These are phyloP conservation scores for Lithophane leautieri DNA, from an alignment of 2,888 invertebrate species.

Conservation along the genomic window DNA sequence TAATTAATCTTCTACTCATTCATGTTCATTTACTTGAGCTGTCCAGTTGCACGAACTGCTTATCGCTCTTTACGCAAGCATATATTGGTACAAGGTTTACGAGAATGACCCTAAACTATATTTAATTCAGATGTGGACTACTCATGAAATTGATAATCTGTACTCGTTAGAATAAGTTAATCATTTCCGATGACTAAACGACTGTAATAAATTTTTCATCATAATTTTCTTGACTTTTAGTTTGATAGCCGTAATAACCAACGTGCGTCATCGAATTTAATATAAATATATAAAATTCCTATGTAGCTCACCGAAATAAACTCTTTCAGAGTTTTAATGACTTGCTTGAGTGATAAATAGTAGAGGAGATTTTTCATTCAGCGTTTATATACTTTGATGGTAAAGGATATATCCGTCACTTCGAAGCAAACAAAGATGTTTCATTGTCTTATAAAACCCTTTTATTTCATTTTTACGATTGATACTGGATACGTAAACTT, in stretches of 20 bases:
- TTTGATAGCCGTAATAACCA: conserved; percentile 73
- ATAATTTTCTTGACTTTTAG: conserved; percentile 74
- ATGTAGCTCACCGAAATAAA: conserved; percentile 78
- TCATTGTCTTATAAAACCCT: conserved; percentile 38
- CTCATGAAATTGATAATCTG: conserved; percentile 31
- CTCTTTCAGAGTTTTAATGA: conserved; percentile 77
- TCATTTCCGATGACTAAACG: conserved; percentile 68
- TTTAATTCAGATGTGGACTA: conserved; percentile 39
- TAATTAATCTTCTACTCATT: conserved; percentile 49
- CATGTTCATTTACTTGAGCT: conserved; percentile 62
- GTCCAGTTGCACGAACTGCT: conserved; percentile 35
- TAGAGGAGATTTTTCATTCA: conserved; percentile 67
- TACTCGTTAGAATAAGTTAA: conserved; percentile 32
- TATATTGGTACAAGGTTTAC: conserved; percentile 51
- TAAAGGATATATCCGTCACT: conserved; percentile 50
- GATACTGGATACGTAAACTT: conserved; percentile 22
- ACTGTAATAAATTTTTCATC: conserved; percentile 77
- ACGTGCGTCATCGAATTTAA: conserved; percentile 81
- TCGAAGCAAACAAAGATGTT: conserved; percentile 53
- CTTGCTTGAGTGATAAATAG: conserved; percentile 74
- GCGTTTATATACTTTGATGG: conserved; percentile 58
- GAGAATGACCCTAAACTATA: conserved; percentile 48
- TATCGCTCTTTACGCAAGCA: conserved; percentile 41
- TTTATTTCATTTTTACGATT: conserved; percentile 27
- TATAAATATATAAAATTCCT: conserved; percentile 77